Percentiles rank a stretch among this genome's conserved stretches.
Conservation (phyloP, 2,113 vertebrate species). For the Sisor rabdophorus region DNA sequence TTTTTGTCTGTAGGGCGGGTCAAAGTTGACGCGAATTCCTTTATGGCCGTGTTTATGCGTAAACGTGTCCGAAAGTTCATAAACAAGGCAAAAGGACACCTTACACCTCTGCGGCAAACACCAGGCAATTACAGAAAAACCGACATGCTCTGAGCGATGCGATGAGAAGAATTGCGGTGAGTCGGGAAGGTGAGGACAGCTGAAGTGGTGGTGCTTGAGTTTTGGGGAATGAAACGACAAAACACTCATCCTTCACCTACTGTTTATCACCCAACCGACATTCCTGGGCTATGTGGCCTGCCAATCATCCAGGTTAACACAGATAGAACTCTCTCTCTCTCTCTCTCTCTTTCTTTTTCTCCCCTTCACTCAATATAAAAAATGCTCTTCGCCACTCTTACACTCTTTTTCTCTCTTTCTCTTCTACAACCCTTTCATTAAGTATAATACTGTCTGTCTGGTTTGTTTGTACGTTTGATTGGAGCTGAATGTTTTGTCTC, state of each 20-base stretch:
- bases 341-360: constrained; percentile 30
- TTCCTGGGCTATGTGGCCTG: constrained; percentile 55
- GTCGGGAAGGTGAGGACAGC: constrained; percentile 46
- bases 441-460: constrained; percentile 68
- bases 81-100: constrained; percentile 56
- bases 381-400: neutral
- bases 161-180: constrained; percentile 57
- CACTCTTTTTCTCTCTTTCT: neutral
- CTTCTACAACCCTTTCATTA: constrained; percentile 62
- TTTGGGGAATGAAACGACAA: constrained; percentile 34
- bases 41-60: constrained; percentile 47
- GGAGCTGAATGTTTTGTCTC: constrained; percentile 68
- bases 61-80: constrained; percentile 50
- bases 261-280: constrained; percentile 55
- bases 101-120: constrained; percentile 56
- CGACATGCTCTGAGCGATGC: constrained; percentile 64
- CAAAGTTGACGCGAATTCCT: constrained; percentile 55
- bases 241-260: constrained; percentile 57
- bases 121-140: constrained; percentile 65
- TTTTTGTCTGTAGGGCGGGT: constrained; percentile 55
- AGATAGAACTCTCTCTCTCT: constrained; percentile 55
- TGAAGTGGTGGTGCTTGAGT: constrained; percentile 22
- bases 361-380: no score
- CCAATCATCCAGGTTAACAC: constrained; percentile 56
- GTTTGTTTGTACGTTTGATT: constrained; percentile 71